Conservation (phyloP, 2,888 invertebrate genomes). For the Abscondita cerata region DNA sequence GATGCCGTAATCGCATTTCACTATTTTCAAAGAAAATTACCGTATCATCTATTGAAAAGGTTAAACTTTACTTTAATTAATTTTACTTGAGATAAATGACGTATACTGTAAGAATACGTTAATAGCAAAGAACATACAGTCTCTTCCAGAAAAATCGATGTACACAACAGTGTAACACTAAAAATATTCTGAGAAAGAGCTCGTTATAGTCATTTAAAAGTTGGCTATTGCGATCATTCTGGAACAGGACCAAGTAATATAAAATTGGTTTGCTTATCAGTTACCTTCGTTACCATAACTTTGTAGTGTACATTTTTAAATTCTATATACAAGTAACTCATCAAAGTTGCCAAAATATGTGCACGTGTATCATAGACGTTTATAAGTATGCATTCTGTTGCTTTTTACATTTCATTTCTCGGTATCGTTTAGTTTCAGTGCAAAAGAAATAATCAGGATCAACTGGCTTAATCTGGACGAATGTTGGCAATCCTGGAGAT, state of each 20-base stretch:
- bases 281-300: conserved; percentile 26
- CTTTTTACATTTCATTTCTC: not conserved
- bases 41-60: not conserved
- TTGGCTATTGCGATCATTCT: conserved; percentile 14
- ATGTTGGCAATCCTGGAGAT: no score
- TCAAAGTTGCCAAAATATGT: conserved; percentile 24
- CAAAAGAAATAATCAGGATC: no score
- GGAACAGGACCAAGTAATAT: conserved; percentile 22
- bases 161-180: not conserved
- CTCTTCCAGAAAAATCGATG: no score
- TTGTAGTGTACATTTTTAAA: conserved; percentile 13
- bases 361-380: no score
- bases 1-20: no score
- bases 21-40: no score
- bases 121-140: no score
- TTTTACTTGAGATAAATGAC: no score
- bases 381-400: no score
- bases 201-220: conserved; percentile 1
- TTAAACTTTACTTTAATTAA: not conserved
- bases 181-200: conserved; percentile 16
- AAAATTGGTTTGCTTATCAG: conserved; percentile 23
- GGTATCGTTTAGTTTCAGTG: no score
- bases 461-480: no score
- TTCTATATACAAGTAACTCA: conserved; percentile 27
- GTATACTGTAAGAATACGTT: no score